Evolutionary conservation across 2,113 vertebrate genomes (phyloP), one percentile per base, ranked within the genome.

Genomic region (Brachyhypopomus occidentalis): DNA sequence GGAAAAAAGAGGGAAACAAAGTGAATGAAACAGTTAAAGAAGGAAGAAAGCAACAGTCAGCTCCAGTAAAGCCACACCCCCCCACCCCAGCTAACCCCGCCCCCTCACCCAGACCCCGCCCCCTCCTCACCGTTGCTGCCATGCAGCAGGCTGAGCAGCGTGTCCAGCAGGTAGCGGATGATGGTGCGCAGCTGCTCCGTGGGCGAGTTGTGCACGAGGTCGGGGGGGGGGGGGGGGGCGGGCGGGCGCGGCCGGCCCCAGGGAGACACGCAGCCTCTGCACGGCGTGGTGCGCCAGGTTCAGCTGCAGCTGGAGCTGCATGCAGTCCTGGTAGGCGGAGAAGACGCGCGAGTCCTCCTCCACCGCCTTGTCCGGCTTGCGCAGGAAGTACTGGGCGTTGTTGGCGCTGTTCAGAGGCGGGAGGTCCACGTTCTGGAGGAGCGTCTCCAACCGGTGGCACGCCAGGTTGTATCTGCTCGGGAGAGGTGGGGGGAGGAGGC

Each of bases 311-410:
- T 99, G 98, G 48, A 99, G 94, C 89, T 99, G 98, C 88, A 98
- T 97, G 88, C 98, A 99, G 88, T 99, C 98, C 86, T 99, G 98
- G 87, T 99, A 98, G 75, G 97, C 97, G 25, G 97, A 98, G 92
- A 98, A 99, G 1, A 99, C 98, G 14, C 97, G 94, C 83, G 95
- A 96, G 82, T 99, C 98, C 91, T 99, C 98, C 83, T 99, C 97
- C 19, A 99, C 97, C 23, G 97, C 98, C 84, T 99, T 99, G 92
- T 99, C 97, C 0, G 98, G 97, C 86, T 99, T 99, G 36, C 97
- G 90, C 85, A 99, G 89, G 86, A 99, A 99, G 91, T 99, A 99
- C 87, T 99, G 98, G 25, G 97, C 98, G 4, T 99, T 99, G 88
- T 98, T 99, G 74, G 97, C 98, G 55, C 97, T 99, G 89, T 99